phyloP scores from a whole-genome alignment of 1,140 invertebrate species.

The Aphis gossypii region DNA sequence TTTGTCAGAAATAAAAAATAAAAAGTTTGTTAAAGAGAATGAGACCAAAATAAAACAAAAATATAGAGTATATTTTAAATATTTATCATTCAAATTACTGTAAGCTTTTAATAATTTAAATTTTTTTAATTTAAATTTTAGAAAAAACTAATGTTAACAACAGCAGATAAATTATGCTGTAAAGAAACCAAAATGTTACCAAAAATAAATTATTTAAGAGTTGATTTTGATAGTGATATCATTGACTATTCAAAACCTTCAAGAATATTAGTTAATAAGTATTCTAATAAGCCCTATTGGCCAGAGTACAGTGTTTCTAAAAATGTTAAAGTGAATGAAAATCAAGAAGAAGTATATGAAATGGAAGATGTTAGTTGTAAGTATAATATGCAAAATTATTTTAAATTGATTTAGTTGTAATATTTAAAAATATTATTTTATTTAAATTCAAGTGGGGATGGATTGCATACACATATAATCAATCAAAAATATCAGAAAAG shows the following conservation, averaged over 20 bases:
- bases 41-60: background rate
- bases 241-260: background rate
- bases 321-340: background rate
- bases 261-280: constrained; percentile 3
- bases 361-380: background rate
- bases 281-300: background rate
- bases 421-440: background rate
- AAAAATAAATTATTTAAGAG: background rate
- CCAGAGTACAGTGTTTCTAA: background rate
- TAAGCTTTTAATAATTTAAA: background rate
- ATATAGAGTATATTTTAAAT: background rate
- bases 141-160: constrained; percentile 18
- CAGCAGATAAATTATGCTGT: background rate
- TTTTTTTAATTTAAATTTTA: background rate
- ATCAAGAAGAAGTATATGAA: background rate
- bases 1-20: background rate
- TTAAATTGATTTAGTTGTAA: background rate
- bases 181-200: background rate
- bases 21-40: background rate
- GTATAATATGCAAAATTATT: background rate
- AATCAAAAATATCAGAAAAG: background rate
- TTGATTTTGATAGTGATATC: background rate
- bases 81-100: background rate
- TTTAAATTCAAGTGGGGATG: background rate
- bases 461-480: background rate